phyloP scores from a whole-genome alignment of 2,113 vertebrate genomes.

The Tenebrosternarchus preto region DNA sequence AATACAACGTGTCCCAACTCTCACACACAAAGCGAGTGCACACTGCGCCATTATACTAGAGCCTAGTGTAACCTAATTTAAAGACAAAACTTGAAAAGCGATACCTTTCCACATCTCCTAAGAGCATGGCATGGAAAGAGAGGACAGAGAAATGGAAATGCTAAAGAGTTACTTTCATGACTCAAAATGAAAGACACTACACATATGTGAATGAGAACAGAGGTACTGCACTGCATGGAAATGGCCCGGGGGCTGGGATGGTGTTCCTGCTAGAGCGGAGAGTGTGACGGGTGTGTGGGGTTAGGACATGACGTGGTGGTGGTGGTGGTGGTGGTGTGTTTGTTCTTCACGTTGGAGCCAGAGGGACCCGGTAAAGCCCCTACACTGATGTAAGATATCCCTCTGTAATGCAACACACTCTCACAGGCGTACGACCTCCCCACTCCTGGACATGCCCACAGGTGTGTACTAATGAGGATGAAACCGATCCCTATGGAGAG shows the following conservation, averaged over 20 bases:
- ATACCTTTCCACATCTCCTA: conserved; percentile 53
- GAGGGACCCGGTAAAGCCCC: background rate
- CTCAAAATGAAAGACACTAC: background rate
- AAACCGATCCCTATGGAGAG: no score
- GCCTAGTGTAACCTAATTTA: conserved; percentile 18
- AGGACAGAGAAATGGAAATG: conserved; percentile 45
- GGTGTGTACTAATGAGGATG: no score
- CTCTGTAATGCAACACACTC: background rate
- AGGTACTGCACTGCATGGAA: background rate
- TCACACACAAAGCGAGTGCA: conserved; percentile 10
- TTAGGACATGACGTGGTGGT: background rate
- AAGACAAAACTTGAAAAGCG: conserved; percentile 41
- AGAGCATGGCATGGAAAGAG: conserved; percentile 42
- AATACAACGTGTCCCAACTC: background rate
- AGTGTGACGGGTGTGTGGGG: background rate
- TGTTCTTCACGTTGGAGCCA: background rate
- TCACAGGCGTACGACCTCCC: background rate
- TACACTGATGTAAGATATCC: background rate
- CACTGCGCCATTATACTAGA: background rate
- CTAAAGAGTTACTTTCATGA: conserved; percentile 24
- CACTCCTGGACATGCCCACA: background rate
- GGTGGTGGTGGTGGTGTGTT: background rate
- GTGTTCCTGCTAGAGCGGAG: background rate
- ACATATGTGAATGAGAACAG: background rate
- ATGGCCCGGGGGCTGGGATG: background rate